Evolutionary conservation across 1,140 invertebrate genomes (phyloP).

Genomic region (Drosophila biarmipes): DNA sequence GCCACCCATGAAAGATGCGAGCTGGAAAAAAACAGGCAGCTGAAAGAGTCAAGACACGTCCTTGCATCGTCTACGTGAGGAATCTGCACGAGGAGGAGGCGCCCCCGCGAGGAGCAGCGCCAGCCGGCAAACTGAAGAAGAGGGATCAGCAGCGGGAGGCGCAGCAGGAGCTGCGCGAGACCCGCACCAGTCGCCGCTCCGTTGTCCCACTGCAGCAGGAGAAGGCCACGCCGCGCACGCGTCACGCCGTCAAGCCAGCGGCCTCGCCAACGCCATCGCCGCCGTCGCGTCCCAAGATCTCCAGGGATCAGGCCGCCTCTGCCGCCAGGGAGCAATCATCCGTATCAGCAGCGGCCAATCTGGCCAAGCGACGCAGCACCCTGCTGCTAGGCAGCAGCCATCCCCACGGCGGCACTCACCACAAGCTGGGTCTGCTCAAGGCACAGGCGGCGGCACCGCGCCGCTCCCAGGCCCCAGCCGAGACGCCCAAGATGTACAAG

Average conservation of each 20-base stretch:
- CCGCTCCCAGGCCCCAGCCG: slow-evolving; percentile 4
- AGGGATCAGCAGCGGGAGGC: slow-evolving; percentile 14
- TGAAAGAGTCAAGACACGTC: slow-evolving; percentile 68
- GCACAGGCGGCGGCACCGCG: not conserved
- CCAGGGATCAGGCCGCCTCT: not conserved
- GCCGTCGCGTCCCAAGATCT: slow-evolving; percentile 5
- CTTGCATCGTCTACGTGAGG: slow-evolving; percentile 68
- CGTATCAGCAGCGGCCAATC: not conserved
- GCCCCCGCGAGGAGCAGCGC: not conserved
- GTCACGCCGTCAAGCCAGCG: slow-evolving; percentile 5
- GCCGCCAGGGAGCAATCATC: slow-evolving; percentile 4
- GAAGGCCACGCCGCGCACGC: not conserved
- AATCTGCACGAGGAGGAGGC: slow-evolving; percentile 49
- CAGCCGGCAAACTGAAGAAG: slow-evolving; percentile 10
- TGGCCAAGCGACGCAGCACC: slow-evolving; percentile 24
- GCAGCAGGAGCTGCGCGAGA: slow-evolving; percentile 17
- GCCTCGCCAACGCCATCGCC: not conserved
- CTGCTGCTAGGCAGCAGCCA: slow-evolving; percentile 15
- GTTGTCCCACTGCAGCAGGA: not conserved
- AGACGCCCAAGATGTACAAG: slow-evolving; percentile 63
- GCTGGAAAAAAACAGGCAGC: slow-evolving; percentile 65
- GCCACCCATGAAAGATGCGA: slow-evolving; percentile 72
- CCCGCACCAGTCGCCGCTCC: slow-evolving; percentile 7
- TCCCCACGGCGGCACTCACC: not conserved
- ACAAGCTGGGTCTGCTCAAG: slow-evolving; percentile 5